Conservation (phyloP, 1,140 invertebrate genomes). For the Aplysia californica region DNA sequence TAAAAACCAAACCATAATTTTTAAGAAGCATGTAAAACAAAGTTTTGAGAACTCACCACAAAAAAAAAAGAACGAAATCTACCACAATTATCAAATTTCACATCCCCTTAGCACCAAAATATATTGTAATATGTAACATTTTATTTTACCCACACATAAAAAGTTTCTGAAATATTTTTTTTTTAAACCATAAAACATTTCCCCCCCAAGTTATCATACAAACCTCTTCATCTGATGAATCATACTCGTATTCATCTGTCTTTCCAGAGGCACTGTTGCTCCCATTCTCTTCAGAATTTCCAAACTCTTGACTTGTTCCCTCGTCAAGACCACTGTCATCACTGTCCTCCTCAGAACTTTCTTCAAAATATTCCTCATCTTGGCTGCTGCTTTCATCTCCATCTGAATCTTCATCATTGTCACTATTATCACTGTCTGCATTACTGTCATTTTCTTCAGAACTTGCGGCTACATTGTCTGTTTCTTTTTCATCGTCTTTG, state of each 20-base stretch:
- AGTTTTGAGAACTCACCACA: too few species aligned
- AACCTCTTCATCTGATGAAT: conserved; percentile 91
- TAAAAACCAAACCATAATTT: too few species aligned
- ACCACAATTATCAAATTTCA: too few species aligned
- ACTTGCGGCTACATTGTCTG: too few species aligned
- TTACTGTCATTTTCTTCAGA: background rate
- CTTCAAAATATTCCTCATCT: conserved; percentile 19
- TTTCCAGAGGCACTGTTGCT: background rate
- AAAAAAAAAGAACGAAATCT: too few species aligned
- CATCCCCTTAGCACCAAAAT: too few species aligned
- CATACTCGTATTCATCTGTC: conserved; percentile 75
- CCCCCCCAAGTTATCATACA: conserved; percentile 17
- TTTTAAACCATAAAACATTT: too few species aligned
- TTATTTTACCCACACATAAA: too few species aligned
- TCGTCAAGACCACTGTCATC: conserved; percentile 23
- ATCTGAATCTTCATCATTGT: background rate
- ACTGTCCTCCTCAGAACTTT: conserved; percentile 11
- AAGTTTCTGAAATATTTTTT: too few species aligned
- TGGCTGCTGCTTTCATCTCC: conserved; percentile 20
- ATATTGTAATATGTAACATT: too few species aligned
- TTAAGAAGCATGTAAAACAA: too few species aligned
- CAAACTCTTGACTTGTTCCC: background rate
- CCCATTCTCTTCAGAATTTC: background rate
- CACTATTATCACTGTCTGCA: background rate
- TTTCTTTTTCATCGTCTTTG: too few species aligned